These are phyloP conservation scores for Procavia capensis DNA, from an alignment of 2,113 vertebrate species.

Conservation along the genomic window DNA sequence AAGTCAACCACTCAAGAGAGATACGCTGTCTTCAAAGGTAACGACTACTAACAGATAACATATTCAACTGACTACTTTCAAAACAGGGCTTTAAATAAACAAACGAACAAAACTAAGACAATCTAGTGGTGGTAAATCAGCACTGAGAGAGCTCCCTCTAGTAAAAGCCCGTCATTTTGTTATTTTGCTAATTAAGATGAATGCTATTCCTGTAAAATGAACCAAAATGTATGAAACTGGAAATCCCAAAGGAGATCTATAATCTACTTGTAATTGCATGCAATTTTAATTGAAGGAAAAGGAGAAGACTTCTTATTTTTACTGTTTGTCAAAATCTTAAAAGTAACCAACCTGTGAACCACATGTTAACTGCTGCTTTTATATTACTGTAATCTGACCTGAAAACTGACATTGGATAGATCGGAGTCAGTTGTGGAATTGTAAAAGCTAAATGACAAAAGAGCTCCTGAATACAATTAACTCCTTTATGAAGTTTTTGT, in stretches of 20 bases:
- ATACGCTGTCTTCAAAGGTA: conserved; percentile 80
- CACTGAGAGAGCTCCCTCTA: conserved; percentile 86
- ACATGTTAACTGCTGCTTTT: conserved; percentile 51
- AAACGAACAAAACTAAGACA: conserved; percentile 69
- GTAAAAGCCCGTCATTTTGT: conserved; percentile 90
- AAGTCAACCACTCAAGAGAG: conserved; percentile 73
- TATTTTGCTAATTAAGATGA: conserved; percentile 95
- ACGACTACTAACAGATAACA: conserved; percentile 78
- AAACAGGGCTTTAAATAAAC: conserved; percentile 83
- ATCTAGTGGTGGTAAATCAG: conserved; percentile 88
- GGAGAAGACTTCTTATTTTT: conserved; percentile 84
- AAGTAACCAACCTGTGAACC: conserved; percentile 75
- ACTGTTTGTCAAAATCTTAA: conserved; percentile 87
- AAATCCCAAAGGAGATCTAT: conserved; percentile 92
- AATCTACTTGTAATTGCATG: conserved; percentile 92
- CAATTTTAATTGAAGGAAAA: conserved; percentile 93
- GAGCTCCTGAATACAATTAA: conserved; percentile 59
- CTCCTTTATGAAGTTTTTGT: conserved; percentile 64
- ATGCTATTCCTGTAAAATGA: conserved; percentile 91
- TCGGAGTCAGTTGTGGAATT: conserved; percentile 66
- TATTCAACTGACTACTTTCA: conserved; percentile 83
- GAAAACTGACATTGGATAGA: conserved; percentile 42
- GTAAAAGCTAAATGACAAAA: conserved; percentile 66
- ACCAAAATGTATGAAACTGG: conserved; percentile 90
- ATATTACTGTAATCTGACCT: conserved; percentile 64